A percentile compares a stretch with the other conserved stretches of the same genome.
Conservation (phyloP, 2,113 vertebrate species). For the Gymnorhina tibicen region DNA sequence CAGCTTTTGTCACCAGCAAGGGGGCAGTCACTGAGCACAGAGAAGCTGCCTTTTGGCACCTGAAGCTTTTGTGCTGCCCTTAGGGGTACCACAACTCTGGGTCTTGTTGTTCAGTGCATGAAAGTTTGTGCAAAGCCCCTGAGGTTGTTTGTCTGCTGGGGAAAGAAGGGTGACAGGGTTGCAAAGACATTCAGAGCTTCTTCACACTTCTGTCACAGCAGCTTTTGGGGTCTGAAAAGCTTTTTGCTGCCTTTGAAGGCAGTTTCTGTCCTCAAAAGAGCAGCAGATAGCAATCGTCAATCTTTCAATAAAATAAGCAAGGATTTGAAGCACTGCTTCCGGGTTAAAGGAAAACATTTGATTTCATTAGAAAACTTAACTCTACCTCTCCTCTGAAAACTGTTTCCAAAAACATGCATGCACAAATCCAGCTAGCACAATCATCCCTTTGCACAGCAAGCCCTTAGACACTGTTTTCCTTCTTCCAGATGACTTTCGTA, state of each 20-base stretch:
- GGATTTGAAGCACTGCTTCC: neutral
- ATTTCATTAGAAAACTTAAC: neutral
- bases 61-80: neutral
- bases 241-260: neutral
- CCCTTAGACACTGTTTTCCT: neutral
- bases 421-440: neutral
- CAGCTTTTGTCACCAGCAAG: neutral
- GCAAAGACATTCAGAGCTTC: neutral
- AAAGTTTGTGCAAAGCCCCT: neutral
- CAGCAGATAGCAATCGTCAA: neutral
- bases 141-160: neutral
- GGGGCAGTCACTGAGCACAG: neutral
- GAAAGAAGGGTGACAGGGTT: neutral
- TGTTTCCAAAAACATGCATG: neutral
- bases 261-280: neutral
- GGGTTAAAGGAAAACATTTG: neutral
- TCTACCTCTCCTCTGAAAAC: neutral
- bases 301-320: neutral
- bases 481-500: conserved; percentile 12
- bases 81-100: neutral
- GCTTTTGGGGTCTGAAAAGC: neutral
- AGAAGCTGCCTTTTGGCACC: neutral
- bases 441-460: neutral
- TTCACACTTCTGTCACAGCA: neutral
- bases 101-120: neutral